Conservation (phyloP, 2,797 vertebrate species). For the Malacoctenus gilli region DNA sequence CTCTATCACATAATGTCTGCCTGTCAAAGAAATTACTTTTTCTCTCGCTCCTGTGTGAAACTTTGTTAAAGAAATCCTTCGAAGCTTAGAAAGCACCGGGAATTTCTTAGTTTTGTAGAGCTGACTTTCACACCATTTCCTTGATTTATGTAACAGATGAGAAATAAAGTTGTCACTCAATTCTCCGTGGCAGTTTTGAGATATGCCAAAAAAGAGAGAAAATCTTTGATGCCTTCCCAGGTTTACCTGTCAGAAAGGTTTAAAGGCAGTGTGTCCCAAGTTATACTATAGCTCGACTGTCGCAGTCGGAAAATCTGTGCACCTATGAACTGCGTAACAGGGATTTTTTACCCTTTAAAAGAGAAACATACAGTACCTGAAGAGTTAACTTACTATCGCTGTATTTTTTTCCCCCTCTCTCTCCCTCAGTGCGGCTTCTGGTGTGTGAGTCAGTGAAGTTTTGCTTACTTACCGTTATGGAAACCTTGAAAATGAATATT, state of each 20-base stretch:
- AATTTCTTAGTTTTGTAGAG: slow-evolving; percentile 76
- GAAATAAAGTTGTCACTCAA: slow-evolving; percentile 83
- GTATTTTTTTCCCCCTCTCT: slow-evolving; percentile 41
- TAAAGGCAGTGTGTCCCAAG: slow-evolving; percentile 58
- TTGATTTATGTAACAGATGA: slow-evolving; percentile 79
- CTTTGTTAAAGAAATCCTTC: slow-evolving; percentile 78
- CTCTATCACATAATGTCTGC: slow-evolving; percentile 81
- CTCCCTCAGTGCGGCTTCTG: slow-evolving; percentile 7
- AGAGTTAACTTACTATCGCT: slow-evolving; percentile 51
- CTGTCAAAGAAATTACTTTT: slow-evolving; percentile 84
- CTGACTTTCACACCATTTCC: slow-evolving; percentile 75
- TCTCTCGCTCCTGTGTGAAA: slow-evolving; percentile 71
- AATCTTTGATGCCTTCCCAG: slow-evolving; percentile 74
- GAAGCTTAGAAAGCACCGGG: slow-evolving; percentile 72
- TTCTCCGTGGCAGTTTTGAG: slow-evolving; percentile 75
- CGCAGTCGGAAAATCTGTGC: slow-evolving; percentile 56
- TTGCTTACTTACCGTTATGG: slow-evolving; percentile 34
- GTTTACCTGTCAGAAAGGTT: slow-evolving; percentile 75
- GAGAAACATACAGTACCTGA: slow-evolving; percentile 38
- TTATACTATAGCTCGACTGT: slow-evolving; percentile 54
- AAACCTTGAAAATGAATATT: slow-evolving; percentile 47
- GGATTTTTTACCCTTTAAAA: slow-evolving; percentile 28
- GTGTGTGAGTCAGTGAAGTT: slow-evolving; percentile 26
- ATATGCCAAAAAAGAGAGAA: slow-evolving; percentile 73
- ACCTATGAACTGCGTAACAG: slow-evolving; percentile 55